These are phyloP conservation scores for Microvelia longipes DNA, from an alignment of 1,140 invertebrate genomes.

Conservation along the genomic window DNA sequence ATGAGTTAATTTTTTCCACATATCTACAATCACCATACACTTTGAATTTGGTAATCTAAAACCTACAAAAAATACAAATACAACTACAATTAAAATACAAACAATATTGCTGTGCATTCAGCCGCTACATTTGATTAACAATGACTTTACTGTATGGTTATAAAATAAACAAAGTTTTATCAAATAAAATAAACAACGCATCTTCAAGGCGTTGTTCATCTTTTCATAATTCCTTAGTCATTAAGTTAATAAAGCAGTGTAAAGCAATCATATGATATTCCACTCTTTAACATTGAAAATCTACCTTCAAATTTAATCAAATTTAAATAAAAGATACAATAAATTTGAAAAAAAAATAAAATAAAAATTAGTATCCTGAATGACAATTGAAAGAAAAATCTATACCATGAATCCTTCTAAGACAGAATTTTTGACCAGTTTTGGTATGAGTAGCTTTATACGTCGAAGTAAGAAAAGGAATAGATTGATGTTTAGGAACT, in stretches of 20 bases:
- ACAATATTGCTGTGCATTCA: too few relatives aligned
- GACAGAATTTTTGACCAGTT: conserved; percentile 68
- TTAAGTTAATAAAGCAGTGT: too few relatives aligned
- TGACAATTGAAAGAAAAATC: conserved; percentile 3
- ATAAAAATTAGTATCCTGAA: neutral
- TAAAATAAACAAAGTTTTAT: too few relatives aligned
- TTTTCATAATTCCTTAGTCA: neutral
- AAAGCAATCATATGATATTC: too few relatives aligned
- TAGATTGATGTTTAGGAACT: conserved; percentile 37
- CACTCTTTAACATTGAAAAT: too few relatives aligned
- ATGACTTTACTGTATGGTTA: too few relatives aligned
- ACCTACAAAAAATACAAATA: conserved; percentile 32
- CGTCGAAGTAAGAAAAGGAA: conserved; percentile 67
- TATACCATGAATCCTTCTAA: conserved; percentile 75
- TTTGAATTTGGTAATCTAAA: conserved; percentile 68
- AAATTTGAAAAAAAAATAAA: neutral
- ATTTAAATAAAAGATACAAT: too few relatives aligned
- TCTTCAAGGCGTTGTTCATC: too few relatives aligned
- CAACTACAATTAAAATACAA: too few relatives aligned
- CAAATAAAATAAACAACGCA: too few relatives aligned
- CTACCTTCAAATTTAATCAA: too few relatives aligned
- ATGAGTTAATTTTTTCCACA: conserved; percentile 87
- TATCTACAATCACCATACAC: conserved; percentile 68
- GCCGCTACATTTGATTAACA: too few relatives aligned
- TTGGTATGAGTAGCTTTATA: conserved; percentile 83